These are phyloP conservation scores for Bombus haemorrhoidalis DNA, from an alignment of 1,140 invertebrate species.

Conservation along the genomic window DNA sequence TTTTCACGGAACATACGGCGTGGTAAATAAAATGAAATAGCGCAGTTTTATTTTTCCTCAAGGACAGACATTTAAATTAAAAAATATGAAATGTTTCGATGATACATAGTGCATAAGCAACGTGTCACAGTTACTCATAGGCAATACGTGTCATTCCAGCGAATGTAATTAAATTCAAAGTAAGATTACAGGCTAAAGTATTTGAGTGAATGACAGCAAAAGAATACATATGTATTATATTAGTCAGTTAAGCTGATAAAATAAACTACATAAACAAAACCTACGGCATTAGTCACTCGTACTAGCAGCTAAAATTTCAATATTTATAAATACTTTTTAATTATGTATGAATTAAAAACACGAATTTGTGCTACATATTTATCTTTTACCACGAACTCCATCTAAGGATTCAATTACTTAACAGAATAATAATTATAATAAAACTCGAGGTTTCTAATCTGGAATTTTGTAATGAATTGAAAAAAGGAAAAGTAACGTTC, in stretches of 20 bases:
- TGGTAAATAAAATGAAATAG: not conserved
- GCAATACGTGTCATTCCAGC: conserved; percentile 1
- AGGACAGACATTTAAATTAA: not conserved
- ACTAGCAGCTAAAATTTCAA: not conserved
- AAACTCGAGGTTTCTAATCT: not conserved
- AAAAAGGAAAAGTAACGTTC: not conserved
- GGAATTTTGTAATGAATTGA: not conserved
- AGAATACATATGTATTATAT: conserved; percentile 2
- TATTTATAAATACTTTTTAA: not conserved
- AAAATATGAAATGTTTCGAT: not conserved
- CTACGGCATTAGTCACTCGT: not conserved
- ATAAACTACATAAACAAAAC: not conserved
- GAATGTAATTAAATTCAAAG: not conserved
- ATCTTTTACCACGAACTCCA: not conserved
- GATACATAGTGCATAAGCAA: not conserved
- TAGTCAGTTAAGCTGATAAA: not conserved
- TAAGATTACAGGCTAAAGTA: not conserved
- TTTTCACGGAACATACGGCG: not conserved
- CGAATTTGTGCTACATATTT: not conserved
- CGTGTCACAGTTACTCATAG: conserved; percentile 22
- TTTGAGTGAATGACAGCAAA: not conserved
- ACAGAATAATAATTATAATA: not conserved
- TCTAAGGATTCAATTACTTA: not conserved
- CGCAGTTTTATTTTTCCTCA: not conserved
- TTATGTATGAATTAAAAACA: not conserved